Evolutionary conservation across 1,140 invertebrate genomes (phyloP), one percentile per base, ranked within the genome.

Genomic region (Maconellicoccus hirsutus): DNA sequence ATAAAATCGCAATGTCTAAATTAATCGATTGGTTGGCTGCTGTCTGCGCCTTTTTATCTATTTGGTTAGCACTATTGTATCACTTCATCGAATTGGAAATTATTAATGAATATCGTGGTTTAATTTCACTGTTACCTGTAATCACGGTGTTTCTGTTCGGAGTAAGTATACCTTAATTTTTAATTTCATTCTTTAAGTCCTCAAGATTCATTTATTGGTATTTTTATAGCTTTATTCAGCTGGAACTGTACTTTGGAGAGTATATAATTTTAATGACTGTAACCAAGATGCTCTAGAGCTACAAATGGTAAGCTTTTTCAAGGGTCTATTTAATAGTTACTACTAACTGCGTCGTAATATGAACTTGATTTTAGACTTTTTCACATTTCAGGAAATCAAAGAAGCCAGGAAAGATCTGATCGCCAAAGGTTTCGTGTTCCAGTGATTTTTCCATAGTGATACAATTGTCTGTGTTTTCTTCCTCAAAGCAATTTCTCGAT

Each of bases 41-140:
- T 10, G 22, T 66, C 3, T 66, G 61, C 25, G 61, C 61, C 61
- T 66, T 66, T 25, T 16, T 66, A 16, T 66, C 61, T 16, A 26
- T 66, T 3, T 66, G 61, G 61, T 19, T 66, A 26, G 61, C 61
- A 1, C 2, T 66, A 26, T 23, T 66, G 25, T 66, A 66, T 23
- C 61, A 66, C 25, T 66, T 66, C 25, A 66, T 66, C 10, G 61
- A 66, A 23, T 66, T 66, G 22, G 22, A 66, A 14, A 25, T 66
- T 3, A 66, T 66, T 16, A 66, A 66, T 22, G 61, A 66, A 66
- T 66, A 66, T 26, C 3, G 61, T 1, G 21, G 61, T 12, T 25
- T 66, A 22, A 26, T 66, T 25, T 66, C 61, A 26, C 25, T 66
- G 2, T 23, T 66, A 2, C 61, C 61, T 16, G 22, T 66, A 8